Evolutionary conservation across 2,888 invertebrate genomes (phyloP).

Genomic region (Trichogramma evanescens): DNA sequence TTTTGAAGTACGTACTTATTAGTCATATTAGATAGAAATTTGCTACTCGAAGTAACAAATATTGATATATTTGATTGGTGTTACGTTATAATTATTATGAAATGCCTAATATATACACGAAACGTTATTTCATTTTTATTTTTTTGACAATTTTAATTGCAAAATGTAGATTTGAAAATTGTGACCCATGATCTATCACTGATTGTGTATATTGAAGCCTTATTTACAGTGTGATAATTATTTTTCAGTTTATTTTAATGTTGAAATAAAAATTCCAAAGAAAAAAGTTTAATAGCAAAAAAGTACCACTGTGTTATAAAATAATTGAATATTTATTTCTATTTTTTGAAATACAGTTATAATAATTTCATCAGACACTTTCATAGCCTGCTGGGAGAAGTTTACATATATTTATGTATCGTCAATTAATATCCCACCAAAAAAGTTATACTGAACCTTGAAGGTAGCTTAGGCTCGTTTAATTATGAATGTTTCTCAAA

Average conservation of each 20-base stretch:
- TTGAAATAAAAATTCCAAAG: background rate
- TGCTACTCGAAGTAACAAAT: conserved; percentile 7
- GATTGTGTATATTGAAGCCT: no score
- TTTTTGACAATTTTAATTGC: conserved; percentile 1
- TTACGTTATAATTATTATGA: conserved; percentile 3
- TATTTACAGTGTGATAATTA: no score
- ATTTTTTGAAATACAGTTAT: conserved; percentile 40
- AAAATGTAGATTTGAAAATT: background rate
- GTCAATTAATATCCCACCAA: no score
- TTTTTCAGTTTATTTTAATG: no score
- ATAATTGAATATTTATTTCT: conserved; percentile 39
- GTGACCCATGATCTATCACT: no score
- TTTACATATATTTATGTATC: no score
- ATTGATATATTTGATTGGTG: conserved; percentile 7
- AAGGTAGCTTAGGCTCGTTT: no score
- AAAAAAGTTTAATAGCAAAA: conserved; percentile 26
- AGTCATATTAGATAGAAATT: background rate
- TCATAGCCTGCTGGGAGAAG: no score
- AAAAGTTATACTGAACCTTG: no score
- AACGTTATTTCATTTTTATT: conserved; percentile 3
- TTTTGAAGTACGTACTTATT: conserved; percentile 15
- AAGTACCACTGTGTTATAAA: conserved; percentile 30
- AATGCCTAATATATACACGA: background rate
- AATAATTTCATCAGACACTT: conserved; percentile 32
- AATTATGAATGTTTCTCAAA: no score